These are phyloP conservation scores for Brachylomia viminalis DNA, from an alignment of 2,888 invertebrate species.

Conservation along the genomic window DNA sequence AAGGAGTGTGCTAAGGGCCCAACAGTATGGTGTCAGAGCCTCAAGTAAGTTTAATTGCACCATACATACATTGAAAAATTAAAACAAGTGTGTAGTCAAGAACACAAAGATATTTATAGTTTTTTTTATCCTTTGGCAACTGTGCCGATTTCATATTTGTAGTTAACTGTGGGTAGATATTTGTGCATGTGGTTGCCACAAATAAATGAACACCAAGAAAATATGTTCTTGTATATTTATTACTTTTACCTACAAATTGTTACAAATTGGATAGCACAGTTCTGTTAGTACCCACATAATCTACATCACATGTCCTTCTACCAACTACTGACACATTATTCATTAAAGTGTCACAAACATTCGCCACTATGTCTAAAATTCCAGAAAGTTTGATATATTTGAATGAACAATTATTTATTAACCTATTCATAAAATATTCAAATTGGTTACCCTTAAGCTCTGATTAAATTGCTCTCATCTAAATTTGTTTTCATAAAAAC, in stretches of 20 bases:
- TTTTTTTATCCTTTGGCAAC: no score
- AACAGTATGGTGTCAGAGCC: slow-evolving; percentile 83
- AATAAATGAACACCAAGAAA: slow-evolving; percentile 6
- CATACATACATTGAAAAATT: background rate
- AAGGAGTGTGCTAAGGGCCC: slow-evolving; percentile 87
- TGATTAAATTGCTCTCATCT: slow-evolving; percentile 8
- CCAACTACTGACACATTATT: background rate
- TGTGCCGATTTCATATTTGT: no score
- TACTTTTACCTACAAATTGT: background rate
- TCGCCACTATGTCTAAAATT: background rate
- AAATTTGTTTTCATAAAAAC: background rate
- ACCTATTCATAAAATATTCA: background rate
- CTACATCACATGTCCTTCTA: background rate
- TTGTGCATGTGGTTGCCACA: slow-evolving; percentile 1
- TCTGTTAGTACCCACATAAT: background rate
- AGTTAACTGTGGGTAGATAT: background rate
- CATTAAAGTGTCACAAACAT: background rate
- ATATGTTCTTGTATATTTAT: no score
- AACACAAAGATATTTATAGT: background rate
- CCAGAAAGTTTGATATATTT: background rate
- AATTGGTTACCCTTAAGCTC: slow-evolving; percentile 7
- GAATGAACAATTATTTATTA: background rate
- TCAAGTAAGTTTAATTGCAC: slow-evolving; percentile 77
- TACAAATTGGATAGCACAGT: background rate
- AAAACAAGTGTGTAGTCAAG: background rate